Conservation (phyloP, 2,113 vertebrate genomes). For the Acanthisitta chloris region DNA sequence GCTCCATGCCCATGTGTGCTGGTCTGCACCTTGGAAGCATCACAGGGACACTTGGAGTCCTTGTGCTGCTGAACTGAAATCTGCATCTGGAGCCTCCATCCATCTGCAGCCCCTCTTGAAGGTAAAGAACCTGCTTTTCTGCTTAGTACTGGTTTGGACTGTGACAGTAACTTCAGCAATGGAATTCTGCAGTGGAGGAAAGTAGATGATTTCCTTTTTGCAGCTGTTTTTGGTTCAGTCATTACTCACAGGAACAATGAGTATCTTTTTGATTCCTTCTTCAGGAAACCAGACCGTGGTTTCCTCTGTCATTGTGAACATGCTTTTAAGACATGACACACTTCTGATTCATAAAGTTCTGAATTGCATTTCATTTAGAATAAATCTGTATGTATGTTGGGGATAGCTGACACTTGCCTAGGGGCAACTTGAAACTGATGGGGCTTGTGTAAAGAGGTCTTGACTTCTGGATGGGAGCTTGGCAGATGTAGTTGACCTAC, state of each 20-base stretch:
- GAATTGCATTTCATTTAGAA: not conserved
- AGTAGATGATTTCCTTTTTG: not conserved
- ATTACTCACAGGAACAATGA: not conserved
- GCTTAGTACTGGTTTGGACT: not conserved
- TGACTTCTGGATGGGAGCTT: constrained; percentile 29
- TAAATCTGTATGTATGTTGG: not conserved
- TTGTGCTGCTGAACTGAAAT: not conserved
- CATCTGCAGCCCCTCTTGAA: not conserved
- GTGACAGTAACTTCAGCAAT: not conserved
- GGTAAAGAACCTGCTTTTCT: not conserved
- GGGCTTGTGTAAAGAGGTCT: constrained; percentile 8
- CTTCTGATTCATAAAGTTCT: not conserved
- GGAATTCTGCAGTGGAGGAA: not conserved
- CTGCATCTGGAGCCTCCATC: not conserved
- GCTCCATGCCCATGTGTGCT: not conserved
- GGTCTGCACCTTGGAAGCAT: not conserved
- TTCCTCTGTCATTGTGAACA: not conserved
- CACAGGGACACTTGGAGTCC: accelerated
- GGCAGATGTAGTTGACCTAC: constrained; percentile 63
- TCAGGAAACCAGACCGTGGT: not conserved
- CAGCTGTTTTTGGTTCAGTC: not conserved
- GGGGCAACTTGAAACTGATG: not conserved
- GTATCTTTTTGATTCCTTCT: not conserved
- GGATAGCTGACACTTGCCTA: not conserved
- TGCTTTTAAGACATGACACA: not conserved